Base-by-base conservation (phyloP, 2,888 invertebrate species). In the Tupiocoris notatus region DNA sequence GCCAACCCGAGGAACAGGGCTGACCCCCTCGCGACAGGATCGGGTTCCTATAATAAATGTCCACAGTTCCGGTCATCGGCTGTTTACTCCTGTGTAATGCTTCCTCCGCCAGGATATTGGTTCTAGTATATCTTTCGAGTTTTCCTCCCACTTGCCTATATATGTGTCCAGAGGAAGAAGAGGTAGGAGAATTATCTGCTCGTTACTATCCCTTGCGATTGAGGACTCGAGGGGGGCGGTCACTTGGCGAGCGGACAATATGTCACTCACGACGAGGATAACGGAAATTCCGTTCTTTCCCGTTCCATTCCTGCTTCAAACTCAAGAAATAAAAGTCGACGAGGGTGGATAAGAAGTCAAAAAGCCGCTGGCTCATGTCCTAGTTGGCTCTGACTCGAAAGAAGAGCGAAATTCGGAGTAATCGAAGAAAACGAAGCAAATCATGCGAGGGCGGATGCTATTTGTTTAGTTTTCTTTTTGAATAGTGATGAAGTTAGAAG, bases 61-160 rank as follows among this genome's bases (percentile, higher is more conserved):
- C 74, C 66, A 23, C n/a, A 62, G 61, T 78, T 78, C 78, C 78
- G 76, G 78, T 78, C 78, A 76, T 65, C 67, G 66, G 63, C 66
- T 75, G 67, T 75, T 75, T 75, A 75, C 75, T 75, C 61, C 75
- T 65, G 39, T 75, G 75, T 75, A 75, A 66, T 66, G 64, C 67
- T 75, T 75, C 75, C 75, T 75, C 54, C 74, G 63, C 63, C 63
- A 67, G 75, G 75, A 75, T 75, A 67, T 67, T 75, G 66, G 75
- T 65, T 63, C 67, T 66, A 61, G 66, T 65, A 75, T 75, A 75
- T 75, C 75, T 67, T 59, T 64, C 67, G 62, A 21, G 57, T 64
- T 54, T 54, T 54, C 62, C 73, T 62, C 73, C 73, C 63, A 73
- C 63, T 61, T 58, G 70, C 70, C 61, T 70, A 70, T 23, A 58